These are phyloP conservation scores for Acanthis flammea DNA, from an alignment of 2,797 vertebrate genomes.

Conservation along the genomic window DNA sequence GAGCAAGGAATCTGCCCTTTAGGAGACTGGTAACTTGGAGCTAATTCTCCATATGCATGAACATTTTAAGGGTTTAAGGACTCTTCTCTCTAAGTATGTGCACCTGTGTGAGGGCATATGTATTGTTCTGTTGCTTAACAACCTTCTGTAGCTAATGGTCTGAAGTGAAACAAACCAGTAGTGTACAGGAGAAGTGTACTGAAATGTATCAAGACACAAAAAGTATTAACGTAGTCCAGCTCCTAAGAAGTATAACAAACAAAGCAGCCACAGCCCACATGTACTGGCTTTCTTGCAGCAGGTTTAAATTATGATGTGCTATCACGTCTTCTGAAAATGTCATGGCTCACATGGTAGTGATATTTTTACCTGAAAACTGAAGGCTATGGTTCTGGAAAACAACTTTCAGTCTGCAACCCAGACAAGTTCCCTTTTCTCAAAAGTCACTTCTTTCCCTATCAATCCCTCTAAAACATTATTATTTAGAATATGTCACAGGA, in stretches of 20 bases:
- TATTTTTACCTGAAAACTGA: not conserved
- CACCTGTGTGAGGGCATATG: not conserved
- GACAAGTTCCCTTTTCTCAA: not conserved
- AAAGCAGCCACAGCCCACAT: not conserved
- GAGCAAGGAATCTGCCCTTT: not conserved
- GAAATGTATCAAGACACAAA: not conserved
- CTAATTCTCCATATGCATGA: not conserved
- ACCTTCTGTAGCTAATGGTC: not conserved
- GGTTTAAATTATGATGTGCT: not conserved
- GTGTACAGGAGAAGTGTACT: not conserved
- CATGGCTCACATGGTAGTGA: not conserved
- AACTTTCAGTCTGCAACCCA: not conserved
- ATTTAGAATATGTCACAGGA: not conserved
- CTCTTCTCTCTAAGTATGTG: not conserved
- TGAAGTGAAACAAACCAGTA: not conserved
- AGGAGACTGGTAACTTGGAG: not conserved
- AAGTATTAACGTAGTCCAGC: not conserved
- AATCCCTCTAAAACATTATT: not conserved
- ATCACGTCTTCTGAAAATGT: not conserved
- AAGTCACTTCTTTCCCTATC: not conserved
- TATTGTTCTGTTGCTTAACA: slow-evolving; percentile 15
- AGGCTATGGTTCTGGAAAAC: not conserved
- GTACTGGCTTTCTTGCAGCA: not conserved
- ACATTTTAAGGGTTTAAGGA: not conserved
- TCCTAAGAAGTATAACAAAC: not conserved